Base-by-base conservation (phyloP, 2,888 invertebrate genomes). In the Mimas tiliae region DNA sequence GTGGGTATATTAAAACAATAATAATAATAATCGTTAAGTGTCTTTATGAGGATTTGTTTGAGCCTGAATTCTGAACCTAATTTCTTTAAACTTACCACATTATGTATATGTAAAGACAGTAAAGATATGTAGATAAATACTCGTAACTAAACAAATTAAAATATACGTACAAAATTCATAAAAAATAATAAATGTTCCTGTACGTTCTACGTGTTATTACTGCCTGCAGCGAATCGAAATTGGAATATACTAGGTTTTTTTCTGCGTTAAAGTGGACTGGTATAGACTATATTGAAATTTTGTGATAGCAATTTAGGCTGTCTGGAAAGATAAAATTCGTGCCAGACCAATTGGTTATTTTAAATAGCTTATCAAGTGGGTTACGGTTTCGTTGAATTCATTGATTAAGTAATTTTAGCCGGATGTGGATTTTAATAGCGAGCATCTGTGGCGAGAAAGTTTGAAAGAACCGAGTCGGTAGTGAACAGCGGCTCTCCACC, bases 381-480 rank as follows among this genome's bases (percentile, higher is more conserved):
- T 64, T 67, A 67, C 72, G 74, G 70, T 72, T 71, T 68, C 53
- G 14, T 67, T 16, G 51, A 55, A 69, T 69, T 78, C 70, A 76
- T 76, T 69, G 70, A 73, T 70, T 70, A 71, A 72, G 69, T 70
- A 68, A 71, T 79, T 81, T 83, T 81, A 76, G 81, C 75, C 71
- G 67, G 70, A 72, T 78, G 77, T 75, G 72, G 75, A 80, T 78
- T 85, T 82, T 81, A 85, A 85, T 83, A 77, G 66, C 66, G 71
- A 76, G 73, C 85, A 85, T 83, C 79, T 87, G 86, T 81, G 79
- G 72, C 73, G 65, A 68, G 62, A 73, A 82, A 84, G 70, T 83
- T 82, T 69, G 68, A 68, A 74, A 79, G 78, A 76, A 76, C 77
- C 70, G 77, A 82, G 74, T 79, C 73, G 72, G 72, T 72, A 72